phyloP scores from a whole-genome alignment of 2,888 invertebrate species.

The Scaeva pyrastri region DNA sequence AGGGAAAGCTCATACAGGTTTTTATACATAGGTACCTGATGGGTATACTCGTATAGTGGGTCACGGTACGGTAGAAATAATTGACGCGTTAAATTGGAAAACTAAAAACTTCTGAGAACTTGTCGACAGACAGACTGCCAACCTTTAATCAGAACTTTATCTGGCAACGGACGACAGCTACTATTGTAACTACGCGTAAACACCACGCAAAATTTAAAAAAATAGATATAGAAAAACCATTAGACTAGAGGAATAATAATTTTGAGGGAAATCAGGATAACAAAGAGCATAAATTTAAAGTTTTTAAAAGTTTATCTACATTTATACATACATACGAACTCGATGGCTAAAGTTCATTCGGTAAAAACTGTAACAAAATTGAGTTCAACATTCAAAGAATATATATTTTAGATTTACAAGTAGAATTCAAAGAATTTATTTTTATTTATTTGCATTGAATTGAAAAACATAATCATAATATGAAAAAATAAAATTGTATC shows the following conservation, averaged over 20 bases:
- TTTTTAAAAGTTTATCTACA: slow-evolving; percentile 2
- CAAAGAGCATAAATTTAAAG: slow-evolving; percentile 17
- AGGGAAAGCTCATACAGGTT: neutral
- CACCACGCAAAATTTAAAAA: neutral
- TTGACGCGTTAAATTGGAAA: slow-evolving; percentile 68
- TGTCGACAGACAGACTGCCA: slow-evolving; percentile 49
- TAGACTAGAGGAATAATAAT: neutral
- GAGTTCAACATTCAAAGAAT: too few relatives aligned
- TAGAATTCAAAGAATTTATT: neutral
- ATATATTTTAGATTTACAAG: too few relatives aligned
- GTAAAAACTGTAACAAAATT: too few relatives aligned
- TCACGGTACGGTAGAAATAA: slow-evolving; percentile 7
- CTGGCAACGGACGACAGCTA: neutral
- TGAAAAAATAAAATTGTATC: too few relatives aligned
- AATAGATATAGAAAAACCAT: neutral
- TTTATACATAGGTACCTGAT: neutral
- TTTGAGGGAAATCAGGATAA: slow-evolving; percentile 1
- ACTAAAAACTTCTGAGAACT: slow-evolving; percentile 50
- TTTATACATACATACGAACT: neutral
- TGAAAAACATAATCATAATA: too few relatives aligned
- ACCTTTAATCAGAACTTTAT: slow-evolving; percentile 51
- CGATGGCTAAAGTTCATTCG: neutral
- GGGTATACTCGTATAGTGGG: neutral
- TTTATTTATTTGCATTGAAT: too few relatives aligned
- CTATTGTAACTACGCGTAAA: neutral